Evolutionary conservation across 2,888 invertebrate species (phyloP), one percentile per base, ranked within the genome.

Genomic region (Cotesia congregata): DNA sequence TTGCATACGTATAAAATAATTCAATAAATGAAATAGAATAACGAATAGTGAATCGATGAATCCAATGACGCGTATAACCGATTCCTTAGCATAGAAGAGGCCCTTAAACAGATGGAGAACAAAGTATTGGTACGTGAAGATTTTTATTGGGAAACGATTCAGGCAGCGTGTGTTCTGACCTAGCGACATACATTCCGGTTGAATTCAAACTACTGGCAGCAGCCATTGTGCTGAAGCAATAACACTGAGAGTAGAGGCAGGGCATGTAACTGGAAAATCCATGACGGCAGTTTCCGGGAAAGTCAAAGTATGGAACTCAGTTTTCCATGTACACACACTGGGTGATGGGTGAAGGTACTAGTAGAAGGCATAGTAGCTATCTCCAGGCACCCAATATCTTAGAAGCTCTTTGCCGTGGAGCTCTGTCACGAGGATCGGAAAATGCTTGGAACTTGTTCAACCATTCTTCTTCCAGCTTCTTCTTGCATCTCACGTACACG

Each of bases 181-280:
- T 78, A 81, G 78, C 80, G 81, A 81, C 82, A 82, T 78, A 80
- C 74, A 80, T 83, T 82, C 76, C 65, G 72, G 76, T 78, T 80
- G 80, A 76, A 81, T 82, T 81, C 69, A 72, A 64, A 62, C 76
- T 65, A 79, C 68, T 73, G 59, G 39, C 30, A 64, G 65, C 62
- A 61, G 7, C 9, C 59, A 71, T 71, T 75, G 71, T 70, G 71
- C 65, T 39, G 50, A 7, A 62, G 50, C 39, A 67, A 6, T 17
- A 9, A 39, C 64, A 50, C 38, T 69, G 17, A 59, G 7, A 41
- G 59, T 64, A 20, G 59, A 64, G 15, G n/a, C 40, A 50, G 50
- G 50, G 50, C 50, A 50, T 50, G 50, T 50, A 50, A 12, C 50
- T 12, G 50, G 7, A 50, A 50, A 50, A 50, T 50, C 50, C 9